Percentiles rank a stretch among this genome's conserved stretches.
phyloP scores from a whole-genome alignment of 2,888 invertebrate genomes.

The Anthophora plumipes region DNA sequence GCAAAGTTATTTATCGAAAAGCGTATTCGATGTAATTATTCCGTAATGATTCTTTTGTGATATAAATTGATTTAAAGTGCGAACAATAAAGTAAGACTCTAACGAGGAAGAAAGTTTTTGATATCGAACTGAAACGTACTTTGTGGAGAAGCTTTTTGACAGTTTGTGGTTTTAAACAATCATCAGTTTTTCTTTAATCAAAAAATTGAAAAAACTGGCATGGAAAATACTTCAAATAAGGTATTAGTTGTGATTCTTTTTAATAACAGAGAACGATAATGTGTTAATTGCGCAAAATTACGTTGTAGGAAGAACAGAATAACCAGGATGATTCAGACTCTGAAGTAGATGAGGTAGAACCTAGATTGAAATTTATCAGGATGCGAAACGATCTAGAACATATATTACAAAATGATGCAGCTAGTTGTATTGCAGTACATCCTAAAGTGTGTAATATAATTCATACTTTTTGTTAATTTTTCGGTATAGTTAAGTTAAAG shows the following conservation, averaged over 20 bases:
- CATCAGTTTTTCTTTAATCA: neutral
- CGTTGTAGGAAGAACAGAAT: conserved; percentile 77
- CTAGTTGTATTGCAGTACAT: conserved; percentile 97
- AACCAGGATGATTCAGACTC: conserved; percentile 82
- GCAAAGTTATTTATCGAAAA: conserved; percentile 15
- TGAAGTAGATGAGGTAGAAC: conserved; percentile 89
- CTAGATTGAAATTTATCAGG: conserved; percentile 96
- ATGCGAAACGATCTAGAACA: conserved; percentile 94
- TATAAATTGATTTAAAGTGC: conserved; percentile 15
- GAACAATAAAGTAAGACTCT: neutral
- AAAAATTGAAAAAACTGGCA: conserved; percentile 33
- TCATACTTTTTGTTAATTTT: conserved; percentile 16
- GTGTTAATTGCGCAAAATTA: conserved; percentile 16
- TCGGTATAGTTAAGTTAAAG: neutral
- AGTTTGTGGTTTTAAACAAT: conserved; percentile 39
- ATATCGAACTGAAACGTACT: neutral
- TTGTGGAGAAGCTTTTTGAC: conserved; percentile 56
- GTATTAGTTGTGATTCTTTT: conserved; percentile 51
- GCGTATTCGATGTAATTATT: neutral
- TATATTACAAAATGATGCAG: conserved; percentile 93
- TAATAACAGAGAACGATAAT: neutral
- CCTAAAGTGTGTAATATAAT: conserved; percentile 88
- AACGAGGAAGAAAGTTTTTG: neutral
- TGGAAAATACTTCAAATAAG: conserved; percentile 72
- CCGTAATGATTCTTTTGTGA: conserved; percentile 7